These are phyloP conservation scores for Leptinotarsa haldemani DNA, from an alignment of 2,888 invertebrate species.

Conservation along the genomic window DNA sequence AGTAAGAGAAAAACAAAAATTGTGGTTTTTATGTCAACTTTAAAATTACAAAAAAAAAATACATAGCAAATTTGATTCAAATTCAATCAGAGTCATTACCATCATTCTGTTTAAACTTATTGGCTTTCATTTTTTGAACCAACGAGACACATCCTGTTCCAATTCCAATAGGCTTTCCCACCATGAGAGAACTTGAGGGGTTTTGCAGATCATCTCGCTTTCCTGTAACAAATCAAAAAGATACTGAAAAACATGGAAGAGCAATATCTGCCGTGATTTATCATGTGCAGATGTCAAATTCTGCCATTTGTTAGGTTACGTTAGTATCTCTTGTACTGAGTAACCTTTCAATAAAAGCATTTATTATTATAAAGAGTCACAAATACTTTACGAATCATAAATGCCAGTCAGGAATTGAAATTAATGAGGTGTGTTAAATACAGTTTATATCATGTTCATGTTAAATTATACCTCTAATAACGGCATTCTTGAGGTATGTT, in stretches of 20 bases:
- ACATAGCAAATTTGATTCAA: no score
- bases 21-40: no score
- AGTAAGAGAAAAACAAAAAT: no score
- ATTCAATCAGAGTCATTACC: no score
- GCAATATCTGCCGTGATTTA: no score
- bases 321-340: no score
- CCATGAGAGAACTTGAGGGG: constrained; percentile 88
- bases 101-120: background rate
- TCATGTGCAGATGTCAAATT: no score
- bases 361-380: no score
- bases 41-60: no score
- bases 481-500: constrained; percentile 84
- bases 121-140: constrained; percentile 48
- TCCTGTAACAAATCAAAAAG: constrained; percentile 66
- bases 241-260: background rate
- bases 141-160: constrained; percentile 84
- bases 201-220: constrained; percentile 81
- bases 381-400: background rate
- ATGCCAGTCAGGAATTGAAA: background rate
- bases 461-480: constrained; percentile 70
- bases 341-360: no score
- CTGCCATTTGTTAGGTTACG: no score
- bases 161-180: constrained; percentile 83
- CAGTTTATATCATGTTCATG: background rate
- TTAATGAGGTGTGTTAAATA: background rate